A percentile compares a stretch with the other conserved stretches of the same genome.
Conservation (phyloP, 2,797 vertebrate genomes). For the Lates japonicus region DNA sequence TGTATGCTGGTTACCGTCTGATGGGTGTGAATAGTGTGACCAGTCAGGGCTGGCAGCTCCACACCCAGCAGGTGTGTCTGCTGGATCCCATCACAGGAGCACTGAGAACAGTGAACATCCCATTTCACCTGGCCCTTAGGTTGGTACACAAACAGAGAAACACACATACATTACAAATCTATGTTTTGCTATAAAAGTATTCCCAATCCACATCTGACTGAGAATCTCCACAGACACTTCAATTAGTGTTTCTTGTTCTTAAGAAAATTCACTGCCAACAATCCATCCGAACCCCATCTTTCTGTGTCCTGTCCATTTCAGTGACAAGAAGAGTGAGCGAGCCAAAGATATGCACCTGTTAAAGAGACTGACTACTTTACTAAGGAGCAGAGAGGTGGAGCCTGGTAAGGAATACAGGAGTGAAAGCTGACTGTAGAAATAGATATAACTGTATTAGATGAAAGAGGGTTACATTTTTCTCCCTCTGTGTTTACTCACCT, state of each 20-base stretch:
- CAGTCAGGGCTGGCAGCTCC: constrained; percentile 96
- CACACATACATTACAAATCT: background rate
- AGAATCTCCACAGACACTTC: no score
- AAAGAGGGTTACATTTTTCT: background rate
- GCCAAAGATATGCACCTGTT: constrained; percentile 97
- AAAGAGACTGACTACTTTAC: constrained; percentile 90
- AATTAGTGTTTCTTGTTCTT: no score
- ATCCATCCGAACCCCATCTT: background rate
- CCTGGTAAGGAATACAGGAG: constrained; percentile 70
- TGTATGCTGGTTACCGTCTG: constrained; percentile 97
- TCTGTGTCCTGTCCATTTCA: constrained; percentile 64
- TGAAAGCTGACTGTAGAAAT: background rate
- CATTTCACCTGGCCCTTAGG: constrained; percentile 98
- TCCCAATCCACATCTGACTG: no score
- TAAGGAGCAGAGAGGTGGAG: constrained; percentile 84
- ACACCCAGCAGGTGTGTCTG: constrained; percentile 97
- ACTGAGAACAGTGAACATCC: constrained; percentile 92
- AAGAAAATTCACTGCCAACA: background rate
- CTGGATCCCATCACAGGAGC: constrained; percentile 92
- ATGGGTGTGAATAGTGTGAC: constrained; percentile 98
- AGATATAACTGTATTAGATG: fast-evolving
- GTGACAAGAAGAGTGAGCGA: constrained; percentile 97
- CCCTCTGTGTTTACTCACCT: background rate
- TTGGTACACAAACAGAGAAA: constrained; percentile 65
- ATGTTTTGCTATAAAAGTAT: no score